These are phyloP conservation scores for Sebastiscus albofasciatus DNA, from an alignment of 2,797 vertebrate genomes.

Conservation along the genomic window DNA sequence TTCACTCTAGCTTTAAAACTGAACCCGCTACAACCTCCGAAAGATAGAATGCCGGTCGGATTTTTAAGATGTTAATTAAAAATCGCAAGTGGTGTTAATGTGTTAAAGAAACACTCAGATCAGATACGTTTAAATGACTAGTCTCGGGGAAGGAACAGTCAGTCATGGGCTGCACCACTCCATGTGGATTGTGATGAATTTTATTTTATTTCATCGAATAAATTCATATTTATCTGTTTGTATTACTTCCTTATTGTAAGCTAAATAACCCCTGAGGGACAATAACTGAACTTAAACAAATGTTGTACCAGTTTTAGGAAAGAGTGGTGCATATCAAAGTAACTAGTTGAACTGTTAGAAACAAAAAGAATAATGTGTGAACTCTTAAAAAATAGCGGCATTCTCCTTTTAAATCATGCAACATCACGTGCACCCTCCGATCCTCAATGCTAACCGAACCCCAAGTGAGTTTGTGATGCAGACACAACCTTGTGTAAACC, in stretches of 20 bases:
- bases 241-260: neutral
- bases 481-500: neutral
- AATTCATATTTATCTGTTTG: neutral
- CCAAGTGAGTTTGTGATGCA: neutral
- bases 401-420: neutral
- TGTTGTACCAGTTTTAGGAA: neutral
- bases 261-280: neutral
- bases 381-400: neutral
- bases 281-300: neutral
- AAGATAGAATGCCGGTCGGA: too few relatives aligned
- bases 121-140: too few relatives aligned
- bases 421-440: neutral
- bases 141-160: too few relatives aligned
- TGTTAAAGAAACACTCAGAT: too few relatives aligned
- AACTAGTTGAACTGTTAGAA: neutral
- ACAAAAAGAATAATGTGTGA: neutral
- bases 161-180: too few relatives aligned
- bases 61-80: too few relatives aligned
- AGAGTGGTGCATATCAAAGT: neutral
- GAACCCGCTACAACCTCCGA: too few relatives aligned
- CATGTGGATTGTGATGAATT: neutral
- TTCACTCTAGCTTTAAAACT: too few relatives aligned
- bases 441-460: neutral
- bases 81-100: too few relatives aligned
- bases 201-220: rapidly evolving